phyloP scores from a whole-genome alignment of 2,888 invertebrate genomes.

The Odontocerum albicorne region DNA sequence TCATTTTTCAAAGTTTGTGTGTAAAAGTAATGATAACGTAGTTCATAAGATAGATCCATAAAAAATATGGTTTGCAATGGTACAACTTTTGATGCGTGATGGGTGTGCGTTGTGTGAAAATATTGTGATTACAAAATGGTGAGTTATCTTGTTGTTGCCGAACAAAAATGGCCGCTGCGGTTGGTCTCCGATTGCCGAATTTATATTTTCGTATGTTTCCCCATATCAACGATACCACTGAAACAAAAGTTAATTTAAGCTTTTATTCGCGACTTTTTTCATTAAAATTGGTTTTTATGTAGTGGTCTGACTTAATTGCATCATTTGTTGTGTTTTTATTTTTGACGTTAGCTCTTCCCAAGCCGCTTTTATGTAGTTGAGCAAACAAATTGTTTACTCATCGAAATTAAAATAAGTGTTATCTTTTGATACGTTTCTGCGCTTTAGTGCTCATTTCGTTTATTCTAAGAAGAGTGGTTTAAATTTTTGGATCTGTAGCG shows the following conservation, averaged over 20 bases:
- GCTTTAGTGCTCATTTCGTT: no score
- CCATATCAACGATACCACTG: no score
- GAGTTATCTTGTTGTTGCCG: conserved; percentile 24
- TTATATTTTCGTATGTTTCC: no score
- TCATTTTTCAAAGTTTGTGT: conserved; percentile 15
- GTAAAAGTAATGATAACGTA: conserved; percentile 26
- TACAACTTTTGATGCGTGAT: conserved; percentile 30
- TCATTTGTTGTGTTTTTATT: conserved; percentile 13
- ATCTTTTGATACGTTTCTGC: no score
- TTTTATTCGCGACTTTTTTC: background rate
- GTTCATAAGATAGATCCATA: conserved; percentile 8
- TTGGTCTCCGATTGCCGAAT: conserved; percentile 23
- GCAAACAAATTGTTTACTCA: no score
- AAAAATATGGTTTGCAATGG: conserved; percentile 20
- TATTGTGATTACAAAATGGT: conserved; percentile 35
- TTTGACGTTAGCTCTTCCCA: conserved; percentile 19
- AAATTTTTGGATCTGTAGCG: no score
- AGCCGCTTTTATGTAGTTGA: no score
- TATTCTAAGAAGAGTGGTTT: no score
- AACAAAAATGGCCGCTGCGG: conserved; percentile 26
- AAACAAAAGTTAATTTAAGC: conserved; percentile 10
- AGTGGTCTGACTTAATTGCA: background rate
- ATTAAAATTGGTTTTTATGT: conserved; percentile 4
- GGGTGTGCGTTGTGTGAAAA: conserved; percentile 28
- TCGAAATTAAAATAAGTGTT: no score